Evolutionary conservation across 2,888 invertebrate genomes (phyloP).

Genomic region (Troides aeacus): DNA sequence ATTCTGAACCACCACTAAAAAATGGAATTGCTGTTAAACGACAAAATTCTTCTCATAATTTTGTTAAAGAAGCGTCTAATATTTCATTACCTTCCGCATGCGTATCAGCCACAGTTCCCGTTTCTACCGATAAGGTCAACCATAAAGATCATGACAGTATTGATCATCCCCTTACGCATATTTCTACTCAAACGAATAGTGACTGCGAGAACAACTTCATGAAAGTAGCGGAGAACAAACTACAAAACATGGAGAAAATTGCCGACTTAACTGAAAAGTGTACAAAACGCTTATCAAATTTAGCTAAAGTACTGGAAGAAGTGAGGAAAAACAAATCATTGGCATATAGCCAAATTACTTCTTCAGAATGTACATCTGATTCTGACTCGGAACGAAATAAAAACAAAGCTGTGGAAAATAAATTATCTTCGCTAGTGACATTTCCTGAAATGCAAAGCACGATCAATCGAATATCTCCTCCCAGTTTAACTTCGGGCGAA

Average conservation of each 20-base stretch:
- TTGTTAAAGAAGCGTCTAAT: neutral
- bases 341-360: conserved; percentile 64
- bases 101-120: conserved; percentile 34
- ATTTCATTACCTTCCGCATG: conserved; percentile 30
- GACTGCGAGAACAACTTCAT: conserved; percentile 59
- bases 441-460: conserved; percentile 33
- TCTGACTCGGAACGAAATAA: conserved; percentile 55
- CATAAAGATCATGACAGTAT: conserved; percentile 26
- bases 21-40: neutral
- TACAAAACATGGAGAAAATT: conserved; percentile 75
- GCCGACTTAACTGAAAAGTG: conserved; percentile 73
- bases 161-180: conserved; percentile 44
- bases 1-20: neutral
- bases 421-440: conserved; percentile 23
- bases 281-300: conserved; percentile 67
- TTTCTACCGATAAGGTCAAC: conserved; percentile 41
- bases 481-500: conserved; percentile 31
- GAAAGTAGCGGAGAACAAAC: conserved; percentile 66
- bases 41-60: neutral
- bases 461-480: conserved; percentile 34
- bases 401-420: conserved; percentile 33
- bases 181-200: conserved; percentile 62
- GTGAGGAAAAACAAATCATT: conserved; percentile 71
- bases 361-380: conserved; percentile 61
- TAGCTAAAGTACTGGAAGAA: conserved; percentile 72